A percentile compares a stretch with the other conserved stretches of the same genome.
Conservation (phyloP, 2,113 vertebrate species). For the Phoenicopterus ruber region DNA sequence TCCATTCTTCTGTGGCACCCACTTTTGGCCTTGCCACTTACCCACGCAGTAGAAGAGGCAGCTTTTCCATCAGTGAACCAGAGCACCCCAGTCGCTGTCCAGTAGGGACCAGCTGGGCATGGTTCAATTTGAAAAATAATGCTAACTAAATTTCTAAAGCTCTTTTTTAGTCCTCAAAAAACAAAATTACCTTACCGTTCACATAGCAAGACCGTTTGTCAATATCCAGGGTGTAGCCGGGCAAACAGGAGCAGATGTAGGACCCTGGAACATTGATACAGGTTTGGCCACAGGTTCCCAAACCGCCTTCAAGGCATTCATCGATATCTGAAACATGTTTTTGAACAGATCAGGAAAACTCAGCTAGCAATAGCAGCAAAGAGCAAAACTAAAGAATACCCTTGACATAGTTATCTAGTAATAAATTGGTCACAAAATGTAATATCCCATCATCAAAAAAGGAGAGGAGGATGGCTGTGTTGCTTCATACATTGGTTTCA, state of each 20-base stretch:
- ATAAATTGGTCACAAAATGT: background rate
- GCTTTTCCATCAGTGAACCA: background rate
- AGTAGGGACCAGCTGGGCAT: background rate
- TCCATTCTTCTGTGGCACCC: background rate
- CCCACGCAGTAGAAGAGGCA: background rate
- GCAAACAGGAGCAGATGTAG: constrained; percentile 58
- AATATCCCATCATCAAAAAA: background rate
- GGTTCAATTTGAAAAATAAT: background rate
- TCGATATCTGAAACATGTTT: constrained; percentile 56
- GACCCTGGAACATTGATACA: constrained; percentile 63
- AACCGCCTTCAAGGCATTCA: constrained; percentile 58
- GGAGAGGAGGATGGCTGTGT: background rate
- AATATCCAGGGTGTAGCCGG: constrained; percentile 40
- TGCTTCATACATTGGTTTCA: background rate
- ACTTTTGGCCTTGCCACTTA: background rate
- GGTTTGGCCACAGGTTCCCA: constrained; percentile 60
- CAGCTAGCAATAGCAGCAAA: background rate
- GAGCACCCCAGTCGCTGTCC: background rate
- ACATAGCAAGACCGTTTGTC: constrained; percentile 50
- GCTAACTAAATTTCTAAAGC: background rate
- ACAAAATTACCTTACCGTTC: background rate
- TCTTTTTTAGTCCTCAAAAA: background rate
- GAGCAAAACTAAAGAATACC: background rate
- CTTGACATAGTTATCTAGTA: background rate
- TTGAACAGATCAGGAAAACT: background rate